A percentile compares a stretch with the other conserved stretches of the same genome.
Evolutionary conservation across 2,888 invertebrate genomes (phyloP).

Genomic region (Autographa gamma): DNA sequence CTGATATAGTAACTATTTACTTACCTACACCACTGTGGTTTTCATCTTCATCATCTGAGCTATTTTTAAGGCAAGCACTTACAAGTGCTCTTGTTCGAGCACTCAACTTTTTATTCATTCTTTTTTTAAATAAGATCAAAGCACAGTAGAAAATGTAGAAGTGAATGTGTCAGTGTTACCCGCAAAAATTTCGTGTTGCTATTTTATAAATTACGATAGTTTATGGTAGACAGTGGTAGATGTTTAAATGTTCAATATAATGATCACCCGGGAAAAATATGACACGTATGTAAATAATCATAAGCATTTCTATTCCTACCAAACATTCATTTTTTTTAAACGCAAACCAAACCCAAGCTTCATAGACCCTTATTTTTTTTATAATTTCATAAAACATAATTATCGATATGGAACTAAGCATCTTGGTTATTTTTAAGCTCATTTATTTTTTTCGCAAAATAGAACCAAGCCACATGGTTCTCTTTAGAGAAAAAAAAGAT

Average conservation of each 20-base stretch:
- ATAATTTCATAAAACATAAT: background rate
- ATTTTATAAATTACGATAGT: conserved; percentile 8
- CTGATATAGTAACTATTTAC: conserved; percentile 15
- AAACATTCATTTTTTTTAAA: conserved; percentile 5
- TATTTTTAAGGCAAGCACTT: conserved; percentile 18
- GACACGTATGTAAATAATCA: background rate
- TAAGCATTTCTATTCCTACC: background rate
- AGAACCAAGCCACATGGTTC: conserved; percentile 10
- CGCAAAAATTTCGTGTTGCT: conserved; percentile 8
- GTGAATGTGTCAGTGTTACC: conserved; percentile 11
- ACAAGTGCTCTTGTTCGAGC: conserved; percentile 21
- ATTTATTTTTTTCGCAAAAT: conserved; percentile 7
- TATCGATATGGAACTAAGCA: no score
- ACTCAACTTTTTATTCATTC: conserved; percentile 20
- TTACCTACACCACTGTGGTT: conserved; percentile 15
- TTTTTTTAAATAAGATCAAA: conserved; percentile 15
- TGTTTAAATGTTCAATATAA: no score
- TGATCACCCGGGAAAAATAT: no score
- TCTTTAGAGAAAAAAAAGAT: background rate
- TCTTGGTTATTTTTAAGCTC: conserved; percentile 6
- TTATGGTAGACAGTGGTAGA: background rate
- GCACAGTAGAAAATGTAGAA: conserved; percentile 12
- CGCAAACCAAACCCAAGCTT: conserved; percentile 9
- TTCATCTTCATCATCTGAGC: conserved; percentile 20
- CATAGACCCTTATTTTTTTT: conserved; percentile 7